Conservation (phyloP, 1,140 invertebrate species). For the Drosophila kikkawai region DNA sequence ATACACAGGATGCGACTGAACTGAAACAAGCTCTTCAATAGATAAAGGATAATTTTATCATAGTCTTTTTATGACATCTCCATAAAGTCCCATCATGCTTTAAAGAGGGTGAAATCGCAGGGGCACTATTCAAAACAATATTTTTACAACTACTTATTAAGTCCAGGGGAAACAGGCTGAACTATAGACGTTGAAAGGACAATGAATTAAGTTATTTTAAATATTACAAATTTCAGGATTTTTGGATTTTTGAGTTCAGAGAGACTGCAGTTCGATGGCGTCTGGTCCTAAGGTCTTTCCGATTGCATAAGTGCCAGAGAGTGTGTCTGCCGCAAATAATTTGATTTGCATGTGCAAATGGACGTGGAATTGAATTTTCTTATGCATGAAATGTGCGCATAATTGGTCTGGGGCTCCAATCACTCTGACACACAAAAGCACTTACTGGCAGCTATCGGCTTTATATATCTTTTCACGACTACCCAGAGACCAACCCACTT, state of each 20-base stretch:
- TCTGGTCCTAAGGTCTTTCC: conserved; percentile 17
- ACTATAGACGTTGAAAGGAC: not conserved
- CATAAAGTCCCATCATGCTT: not conserved
- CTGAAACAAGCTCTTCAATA: not conserved
- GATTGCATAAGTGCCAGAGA: conserved; percentile 61
- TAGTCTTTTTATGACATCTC: not conserved
- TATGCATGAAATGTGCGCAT: conserved; percentile 83
- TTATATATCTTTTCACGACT: conserved; percentile 41
- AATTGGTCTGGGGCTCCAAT: conserved; percentile 61
- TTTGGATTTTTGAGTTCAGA: conserved; percentile 31
- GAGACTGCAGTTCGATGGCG: conserved; percentile 40
- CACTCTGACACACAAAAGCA: conserved; percentile 20
- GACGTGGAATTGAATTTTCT: conserved; percentile 84
- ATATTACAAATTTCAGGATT: conserved; percentile 23
- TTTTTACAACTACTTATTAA: not conserved
- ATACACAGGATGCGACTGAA: conserved; percentile 31
- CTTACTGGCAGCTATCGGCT: conserved; percentile 20
- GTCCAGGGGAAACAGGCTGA: not conserved
- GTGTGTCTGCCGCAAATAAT: conserved; percentile 76
- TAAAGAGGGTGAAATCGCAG: not conserved
- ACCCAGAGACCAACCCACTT: conserved; percentile 43
- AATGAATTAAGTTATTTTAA: not conserved
- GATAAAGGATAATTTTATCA: not conserved
- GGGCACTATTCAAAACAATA: too few relatives aligned
- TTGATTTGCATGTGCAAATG: conserved; percentile 84